phyloP scores from a whole-genome alignment of 2,113 vertebrate genomes.

The Nyctereutes procyonoides region DNA sequence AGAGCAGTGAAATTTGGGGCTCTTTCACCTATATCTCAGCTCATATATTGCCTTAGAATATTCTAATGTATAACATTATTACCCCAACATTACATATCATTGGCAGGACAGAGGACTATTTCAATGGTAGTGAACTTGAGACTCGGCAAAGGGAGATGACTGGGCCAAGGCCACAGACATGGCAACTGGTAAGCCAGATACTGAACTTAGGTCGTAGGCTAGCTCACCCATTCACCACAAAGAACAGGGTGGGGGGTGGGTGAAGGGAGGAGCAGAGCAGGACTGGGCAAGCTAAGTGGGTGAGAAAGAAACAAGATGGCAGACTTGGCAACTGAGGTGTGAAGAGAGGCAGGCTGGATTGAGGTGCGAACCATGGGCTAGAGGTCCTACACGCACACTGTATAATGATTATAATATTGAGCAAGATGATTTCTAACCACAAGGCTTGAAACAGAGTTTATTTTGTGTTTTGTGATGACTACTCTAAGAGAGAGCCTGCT shows the following conservation, averaged over 20 bases:
- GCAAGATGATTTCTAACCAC: neutral
- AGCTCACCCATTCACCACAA: neutral
- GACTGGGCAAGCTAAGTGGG: neutral
- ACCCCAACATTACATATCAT: neutral
- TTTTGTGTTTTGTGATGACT: neutral
- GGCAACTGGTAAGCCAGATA: neutral
- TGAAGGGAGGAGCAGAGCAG: neutral
- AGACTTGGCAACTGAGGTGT: neutral
- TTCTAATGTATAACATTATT: neutral
- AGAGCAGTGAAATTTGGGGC: neutral
- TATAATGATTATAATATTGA: neutral
- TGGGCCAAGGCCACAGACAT: neutral
- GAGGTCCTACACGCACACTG: rapidly evolving
- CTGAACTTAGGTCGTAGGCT: neutral
- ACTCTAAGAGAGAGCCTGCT: neutral
- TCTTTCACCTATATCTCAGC: neutral
- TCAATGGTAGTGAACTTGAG: neutral
- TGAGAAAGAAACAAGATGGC: neutral
- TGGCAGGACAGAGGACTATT: neutral
- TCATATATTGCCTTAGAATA: neutral
- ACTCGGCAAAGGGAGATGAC: neutral
- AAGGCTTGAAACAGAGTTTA: neutral
- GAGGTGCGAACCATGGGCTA: rapidly evolving
- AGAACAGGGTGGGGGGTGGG: neutral
- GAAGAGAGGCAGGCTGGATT: neutral